Percentiles rank a stretch among this genome's conserved stretches.
phyloP scores from a whole-genome alignment of 2,888 invertebrate species.

The Cheilosia impressa region DNA sequence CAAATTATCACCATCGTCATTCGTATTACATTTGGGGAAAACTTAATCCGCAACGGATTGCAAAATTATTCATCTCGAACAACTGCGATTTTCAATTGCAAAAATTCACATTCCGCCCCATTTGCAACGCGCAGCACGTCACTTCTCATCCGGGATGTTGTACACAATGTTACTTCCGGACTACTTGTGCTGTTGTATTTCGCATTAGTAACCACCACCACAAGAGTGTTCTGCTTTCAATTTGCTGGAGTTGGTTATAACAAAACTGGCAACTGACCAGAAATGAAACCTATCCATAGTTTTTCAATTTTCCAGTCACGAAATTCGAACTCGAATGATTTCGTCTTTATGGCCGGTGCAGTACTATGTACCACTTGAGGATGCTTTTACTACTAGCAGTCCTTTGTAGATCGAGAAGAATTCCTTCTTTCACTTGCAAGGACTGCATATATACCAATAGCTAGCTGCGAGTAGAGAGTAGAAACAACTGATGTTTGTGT shows the following conservation, averaged over 20 bases:
- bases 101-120: constrained; percentile 18
- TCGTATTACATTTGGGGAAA: constrained; percentile 38
- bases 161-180: constrained; percentile 24
- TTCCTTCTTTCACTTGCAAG: neutral
- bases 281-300: constrained; percentile 66
- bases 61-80: constrained; percentile 18
- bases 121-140: constrained; percentile 12
- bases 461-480: neutral
- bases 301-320: constrained; percentile 74
- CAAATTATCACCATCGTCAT: constrained; percentile 50
- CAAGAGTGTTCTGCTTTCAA: constrained; percentile 45
- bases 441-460: neutral
- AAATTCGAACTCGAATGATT: constrained; percentile 61
- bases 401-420: constrained; percentile 32
- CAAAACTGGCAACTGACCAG: constrained; percentile 66
- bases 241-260: constrained; percentile 12
- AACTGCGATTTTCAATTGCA: constrained; percentile 43
- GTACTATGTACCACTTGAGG: neutral
- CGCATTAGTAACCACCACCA: constrained; percentile 62
- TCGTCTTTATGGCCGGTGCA: constrained; percentile 19
- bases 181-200: constrained; percentile 16
- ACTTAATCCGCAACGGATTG: constrained; percentile 36
- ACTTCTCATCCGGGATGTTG: neutral
- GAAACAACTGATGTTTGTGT: constrained; percentile 53
- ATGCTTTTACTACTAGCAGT: constrained; percentile 41